These are phyloP conservation scores for Ptilonorhynchus violaceus DNA, from an alignment of 2,113 vertebrate species.

Conservation along the genomic window DNA sequence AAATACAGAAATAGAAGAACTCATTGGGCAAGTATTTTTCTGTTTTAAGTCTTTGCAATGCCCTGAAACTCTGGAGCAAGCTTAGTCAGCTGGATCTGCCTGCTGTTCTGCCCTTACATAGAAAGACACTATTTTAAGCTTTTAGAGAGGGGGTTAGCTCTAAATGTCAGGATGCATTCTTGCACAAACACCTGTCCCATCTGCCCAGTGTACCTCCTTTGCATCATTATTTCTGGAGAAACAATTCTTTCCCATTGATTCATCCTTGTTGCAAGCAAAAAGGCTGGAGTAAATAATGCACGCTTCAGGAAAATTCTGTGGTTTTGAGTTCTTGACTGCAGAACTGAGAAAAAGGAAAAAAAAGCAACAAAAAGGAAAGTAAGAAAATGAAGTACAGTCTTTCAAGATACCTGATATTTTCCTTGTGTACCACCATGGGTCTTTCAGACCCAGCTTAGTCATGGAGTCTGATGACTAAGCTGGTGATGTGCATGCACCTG, in stretches of 20 bases:
- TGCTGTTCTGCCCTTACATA: background rate
- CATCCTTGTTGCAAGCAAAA: background rate
- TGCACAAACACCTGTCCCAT: background rate
- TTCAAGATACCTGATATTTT: background rate
- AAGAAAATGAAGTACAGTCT: background rate
- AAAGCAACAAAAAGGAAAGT: background rate
- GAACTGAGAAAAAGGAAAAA: background rate
- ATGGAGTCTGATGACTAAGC: rapidly evolving
- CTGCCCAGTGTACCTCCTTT: background rate
- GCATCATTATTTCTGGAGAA: background rate
- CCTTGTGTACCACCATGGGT: background rate
- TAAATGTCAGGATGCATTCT: background rate
- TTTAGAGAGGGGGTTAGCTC: background rate
- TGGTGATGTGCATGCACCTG: background rate
- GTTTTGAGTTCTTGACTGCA: background rate
- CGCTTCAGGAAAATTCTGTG: background rate
- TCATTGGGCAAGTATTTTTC: background rate
- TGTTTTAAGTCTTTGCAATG: background rate
- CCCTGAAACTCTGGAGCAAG: background rate
- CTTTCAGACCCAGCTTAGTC: background rate
- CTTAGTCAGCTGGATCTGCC: background rate
- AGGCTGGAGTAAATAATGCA: background rate
- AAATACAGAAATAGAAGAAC: background rate
- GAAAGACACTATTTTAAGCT: background rate
- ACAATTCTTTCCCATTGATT: background rate